Evolutionary conservation across 2,888 invertebrate genomes (phyloP), one percentile per base, ranked within the genome.

Genomic region (Coenonympha glycerion): DNA sequence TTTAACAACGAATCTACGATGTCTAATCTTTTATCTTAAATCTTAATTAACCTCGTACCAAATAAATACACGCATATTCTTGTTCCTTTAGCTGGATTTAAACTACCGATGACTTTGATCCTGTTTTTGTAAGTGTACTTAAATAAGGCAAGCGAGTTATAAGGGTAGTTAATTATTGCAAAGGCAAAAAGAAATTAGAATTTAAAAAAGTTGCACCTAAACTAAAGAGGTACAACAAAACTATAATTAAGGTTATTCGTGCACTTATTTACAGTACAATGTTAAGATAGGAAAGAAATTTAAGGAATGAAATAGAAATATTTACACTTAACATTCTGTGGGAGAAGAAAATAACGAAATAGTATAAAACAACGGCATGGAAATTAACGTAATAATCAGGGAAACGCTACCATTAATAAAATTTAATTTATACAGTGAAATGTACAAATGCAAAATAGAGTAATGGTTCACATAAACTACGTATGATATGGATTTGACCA

Each of bases 311-410:
- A 44, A 33, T 21, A 34, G 8, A 22, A 3, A 15, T 39, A 39
- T 24, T 39, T 24, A 39, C 24, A 39, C 22, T 9, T 18, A 9
- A 26, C 28, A 52, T 36, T 28, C 18, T 30, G n/a, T 13, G 48
- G 9, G 26, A 39, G 16, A 21, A 4, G n/a, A n/a, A n/a, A n/a
- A n/a, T n/a, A n/a, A n/a, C n/a, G 19, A 15, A 9, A 26, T 28
- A 36, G 13, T 15, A 13, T 26, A 40, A 33, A 13, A 34, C 34
- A 48, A 51, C 48, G 49, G 52, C 33, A 49, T 53, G 52, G 52
- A 53, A 53, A 53, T 53, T 53, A 53, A 53, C 13, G 49, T 45
- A 53, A 40, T 28, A 34, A n/a, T 19, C 18, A 9, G 16, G 22
- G 39, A 9, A 13, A 39, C 11, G 21, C 11, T 18, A n/a, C n/a